Evolutionary conservation across 2,113 vertebrate genomes (phyloP), one percentile per base, ranked within the genome.

Genomic region (Psephotus haematonotus): DNA sequence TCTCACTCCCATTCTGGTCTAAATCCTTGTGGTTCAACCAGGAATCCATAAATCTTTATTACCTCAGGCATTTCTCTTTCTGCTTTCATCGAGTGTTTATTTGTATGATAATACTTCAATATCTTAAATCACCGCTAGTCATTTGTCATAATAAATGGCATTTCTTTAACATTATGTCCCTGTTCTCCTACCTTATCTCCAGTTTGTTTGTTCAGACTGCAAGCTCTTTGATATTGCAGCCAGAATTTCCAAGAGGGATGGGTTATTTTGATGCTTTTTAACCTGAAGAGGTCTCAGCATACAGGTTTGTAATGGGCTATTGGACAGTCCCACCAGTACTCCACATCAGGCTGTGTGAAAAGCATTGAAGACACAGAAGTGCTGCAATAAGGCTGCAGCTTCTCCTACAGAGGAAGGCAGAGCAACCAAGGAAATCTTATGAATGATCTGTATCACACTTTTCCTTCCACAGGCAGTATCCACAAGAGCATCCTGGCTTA

Each of bases 71-170:
- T 47, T 89, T 86, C 62, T 69, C 72, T 41, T 82, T 93, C 64
- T 93, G 60, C n/a, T 94, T 87, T 93, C 90, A 94, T 89, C 83
- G 86, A 57, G 41, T 90, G n/a, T 94, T 95, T 94, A 88, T 97
- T 96, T 96, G 62, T 89, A 88, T 88, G 88, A 43, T 86, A 91
- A 94, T 89, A 86, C 18, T 76, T 86, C 80, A 68, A 28, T 79
- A 78, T 13, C 31, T 88, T 79, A 81, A 95, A 90, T 62, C 57
- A 87, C 86, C 65, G 27, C 27, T 83, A 63, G 44, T 31, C 37
- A 84, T 94, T 88, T 81, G 71, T 86, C 80, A 90, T 91, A 89
- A 79, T 79, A 95, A 96, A 82, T 82, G 77, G 8, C 13, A 79
- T 64, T 92, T 93, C 35, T 71, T 93, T 87, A 65, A 60, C 29